Base-by-base conservation (phyloP, 2,888 invertebrate genomes). In the Brachypterus glaber region DNA sequence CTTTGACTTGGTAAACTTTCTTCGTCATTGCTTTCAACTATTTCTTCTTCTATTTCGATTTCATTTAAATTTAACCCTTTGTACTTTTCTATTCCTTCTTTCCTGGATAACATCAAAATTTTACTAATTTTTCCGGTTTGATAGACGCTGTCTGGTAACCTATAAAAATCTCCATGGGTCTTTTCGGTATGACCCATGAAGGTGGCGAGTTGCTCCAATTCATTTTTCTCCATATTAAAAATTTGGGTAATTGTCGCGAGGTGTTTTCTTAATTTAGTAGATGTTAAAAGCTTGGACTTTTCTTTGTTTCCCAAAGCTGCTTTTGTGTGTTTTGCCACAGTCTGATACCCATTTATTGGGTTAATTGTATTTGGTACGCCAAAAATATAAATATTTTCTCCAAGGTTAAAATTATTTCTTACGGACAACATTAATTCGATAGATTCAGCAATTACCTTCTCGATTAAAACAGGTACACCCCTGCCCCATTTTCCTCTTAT, bases 161-260 rank as follows among this genome's bases (percentile, higher is more conserved):
- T 31, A 26, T 37, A 37, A 16, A 24, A 37, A 2, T 18, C 21
- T 24, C 26, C 26, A 17, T 40, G 36, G 4, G 33, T 40, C 25
- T 40, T 40, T 12, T 15, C 17, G 7, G 34, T 34, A 30, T 40
- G 39, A 12, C 40, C 40, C 40, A 40, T 40, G 14, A 40, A 40
- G 3, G 17, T 26, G 11, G 40, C 32, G 11, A 36, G 30, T 27
- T 35, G 32, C 9, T 33, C 38, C 3, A 38, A 27, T 11, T 38
- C 33, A 27, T 33, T 33, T 18, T 32, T 25, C 12, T 33, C 35
- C 36, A 40, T 36, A 9, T 29, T 35, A n/a, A 40, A 33, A 12
- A 32, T 35, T 30, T 40, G 33, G n/a, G 31, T 25, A 11, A 36
- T 36, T 13, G 36, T 40, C 5, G 35, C 40, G 14, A 40, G 21